Evolutionary conservation across 2,797 vertebrate species (phyloP).

Genomic region (Tympanoctomys barrerae): DNA sequence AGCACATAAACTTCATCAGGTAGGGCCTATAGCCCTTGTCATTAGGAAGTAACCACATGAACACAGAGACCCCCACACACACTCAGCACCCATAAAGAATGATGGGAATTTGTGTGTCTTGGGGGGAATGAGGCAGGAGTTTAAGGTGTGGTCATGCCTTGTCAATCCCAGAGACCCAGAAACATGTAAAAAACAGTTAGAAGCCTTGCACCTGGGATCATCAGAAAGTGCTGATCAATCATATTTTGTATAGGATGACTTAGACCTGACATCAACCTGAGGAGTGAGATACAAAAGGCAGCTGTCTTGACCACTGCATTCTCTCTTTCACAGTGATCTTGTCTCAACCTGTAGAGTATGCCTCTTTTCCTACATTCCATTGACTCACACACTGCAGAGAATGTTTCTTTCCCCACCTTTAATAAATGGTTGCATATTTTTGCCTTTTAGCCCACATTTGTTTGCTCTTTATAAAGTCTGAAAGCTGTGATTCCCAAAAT

Average conservation of each 20-base stretch:
- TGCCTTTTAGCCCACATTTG: neutral
- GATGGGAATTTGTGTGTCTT: neutral
- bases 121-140: neutral
- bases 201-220: neutral
- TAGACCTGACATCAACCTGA: neutral
- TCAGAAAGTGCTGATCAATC: neutral
- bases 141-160: neutral
- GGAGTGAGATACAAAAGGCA: neutral
- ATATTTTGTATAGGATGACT: neutral
- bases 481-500: neutral
- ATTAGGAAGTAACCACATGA: neutral
- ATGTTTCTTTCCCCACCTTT: neutral
- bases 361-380: neutral
- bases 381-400: neutral
- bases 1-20: neutral
- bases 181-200: neutral
- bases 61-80: neutral
- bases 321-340: neutral
- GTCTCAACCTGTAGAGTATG: neutral
- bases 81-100: neutral
- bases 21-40: neutral
- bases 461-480: neutral
- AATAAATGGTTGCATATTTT: neutral
- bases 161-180: neutral
- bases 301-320: neutral